These are phyloP conservation scores for Melospiza melodia DNA, from an alignment of 2,113 vertebrate genomes.

Conservation along the genomic window DNA sequence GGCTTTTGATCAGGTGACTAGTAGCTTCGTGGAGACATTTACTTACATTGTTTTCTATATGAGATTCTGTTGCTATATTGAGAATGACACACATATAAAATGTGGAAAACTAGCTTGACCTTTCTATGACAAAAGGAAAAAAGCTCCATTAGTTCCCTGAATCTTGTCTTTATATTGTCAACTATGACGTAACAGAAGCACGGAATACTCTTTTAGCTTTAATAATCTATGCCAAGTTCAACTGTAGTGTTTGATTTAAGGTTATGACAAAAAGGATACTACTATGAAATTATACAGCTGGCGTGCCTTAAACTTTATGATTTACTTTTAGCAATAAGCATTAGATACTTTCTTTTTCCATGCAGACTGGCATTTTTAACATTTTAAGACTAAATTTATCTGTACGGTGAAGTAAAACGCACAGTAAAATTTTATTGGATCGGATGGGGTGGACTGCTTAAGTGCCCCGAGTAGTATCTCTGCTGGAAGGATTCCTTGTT, in stretches of 20 bases:
- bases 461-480: not conserved
- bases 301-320: conserved; percentile 32
- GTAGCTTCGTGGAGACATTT: conserved; percentile 84
- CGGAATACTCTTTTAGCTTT: conserved; percentile 63
- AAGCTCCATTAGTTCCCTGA: conserved; percentile 69
- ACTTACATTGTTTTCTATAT: conserved; percentile 84
- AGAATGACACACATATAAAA: conserved; percentile 81
- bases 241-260: conserved; percentile 49
- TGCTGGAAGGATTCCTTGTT: not conserved
- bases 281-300: conserved; percentile 49
- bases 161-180: conserved; percentile 75
- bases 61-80: conserved; percentile 81
- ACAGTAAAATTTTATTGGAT: conserved; percentile 48
- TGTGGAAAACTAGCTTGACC: conserved; percentile 80
- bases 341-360: conserved; percentile 39
- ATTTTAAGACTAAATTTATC: conserved; percentile 53
- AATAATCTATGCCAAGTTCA: conserved; percentile 73
- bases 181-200: conserved; percentile 74
- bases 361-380: conserved; percentile 28
- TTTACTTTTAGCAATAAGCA: conserved; percentile 25
- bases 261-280: conserved; percentile 56
- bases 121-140: conserved; percentile 76
- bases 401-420: not conserved
- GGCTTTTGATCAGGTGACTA: conserved; percentile 95
- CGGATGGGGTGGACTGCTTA: not conserved